Percentiles rank a stretch among this genome's conserved stretches.
Evolutionary conservation across 2,888 invertebrate species (phyloP).

Genomic region (Electrophaes corylata): DNA sequence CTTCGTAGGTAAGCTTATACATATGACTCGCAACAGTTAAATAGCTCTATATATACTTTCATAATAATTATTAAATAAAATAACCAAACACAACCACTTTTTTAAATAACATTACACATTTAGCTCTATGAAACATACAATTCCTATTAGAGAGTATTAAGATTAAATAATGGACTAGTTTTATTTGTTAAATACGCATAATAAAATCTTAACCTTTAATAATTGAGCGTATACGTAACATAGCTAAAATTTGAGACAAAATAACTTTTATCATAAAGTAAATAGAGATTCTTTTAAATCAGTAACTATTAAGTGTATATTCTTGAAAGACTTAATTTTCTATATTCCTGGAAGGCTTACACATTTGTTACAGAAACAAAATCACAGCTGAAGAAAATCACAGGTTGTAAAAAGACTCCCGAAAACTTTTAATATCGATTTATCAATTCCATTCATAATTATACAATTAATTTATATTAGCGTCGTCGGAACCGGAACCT

Average conservation of each 20-base stretch:
- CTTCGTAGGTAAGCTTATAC: slow-evolving; percentile 35
- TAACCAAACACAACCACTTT: slow-evolving; percentile 62
- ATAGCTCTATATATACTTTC: slow-evolving; percentile 39
- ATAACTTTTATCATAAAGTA: slow-evolving; percentile 38
- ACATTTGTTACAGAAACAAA: slow-evolving; percentile 42
- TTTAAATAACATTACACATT: slow-evolving; percentile 40
- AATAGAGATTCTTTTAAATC: slow-evolving; percentile 43
- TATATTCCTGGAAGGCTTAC: slow-evolving; percentile 33
- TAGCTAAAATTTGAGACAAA: slow-evolving; percentile 51
- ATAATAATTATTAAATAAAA: slow-evolving; percentile 29
- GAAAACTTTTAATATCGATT: background rate
- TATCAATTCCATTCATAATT: background rate
- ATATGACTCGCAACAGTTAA: slow-evolving; percentile 48
- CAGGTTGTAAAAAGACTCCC: background rate
- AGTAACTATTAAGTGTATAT: slow-evolving; percentile 28
- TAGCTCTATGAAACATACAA: slow-evolving; percentile 46
- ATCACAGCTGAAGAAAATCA: slow-evolving; percentile 41
- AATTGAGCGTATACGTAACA: slow-evolving; percentile 71
- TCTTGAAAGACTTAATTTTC: background rate
- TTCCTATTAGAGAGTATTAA: slow-evolving; percentile 50
- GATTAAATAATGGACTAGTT: slow-evolving; percentile 66
- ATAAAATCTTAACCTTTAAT: slow-evolving; percentile 54
- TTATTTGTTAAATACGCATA: slow-evolving; percentile 25
- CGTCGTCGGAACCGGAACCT: too few species aligned
- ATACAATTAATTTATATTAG: too few species aligned